Percentiles rank a stretch among this genome's conserved stretches.
Evolutionary conservation across 2,888 invertebrate species (phyloP).

Genomic region (Drosophila buzzatii): DNA sequence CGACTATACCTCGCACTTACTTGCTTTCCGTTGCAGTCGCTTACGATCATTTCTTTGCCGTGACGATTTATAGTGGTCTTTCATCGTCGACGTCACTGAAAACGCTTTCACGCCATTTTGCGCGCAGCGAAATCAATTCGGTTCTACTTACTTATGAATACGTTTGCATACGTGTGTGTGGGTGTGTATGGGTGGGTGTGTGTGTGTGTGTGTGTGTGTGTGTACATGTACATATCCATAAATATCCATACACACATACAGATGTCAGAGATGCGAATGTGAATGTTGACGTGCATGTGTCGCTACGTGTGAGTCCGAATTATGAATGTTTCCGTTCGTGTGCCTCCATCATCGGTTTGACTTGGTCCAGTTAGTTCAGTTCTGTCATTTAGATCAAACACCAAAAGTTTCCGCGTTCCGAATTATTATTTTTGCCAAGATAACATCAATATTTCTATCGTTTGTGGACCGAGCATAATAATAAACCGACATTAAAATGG

Average conservation of each 20-base stretch:
- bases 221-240: slow-evolving; percentile 9
- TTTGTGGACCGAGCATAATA: not conserved
- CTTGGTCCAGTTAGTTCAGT: slow-evolving; percentile 83
- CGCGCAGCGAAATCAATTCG: slow-evolving; percentile 46
- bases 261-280: slow-evolving; percentile 7
- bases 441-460: slow-evolving; percentile 4
- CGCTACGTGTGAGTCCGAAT: slow-evolving; percentile 51
- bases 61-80: slow-evolving; percentile 80
- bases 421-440: slow-evolving; percentile 27
- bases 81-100: slow-evolving; percentile 65
- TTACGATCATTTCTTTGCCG: slow-evolving; percentile 31
- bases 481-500: slow-evolving; percentile 51
- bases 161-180: not conserved
- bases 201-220: slow-evolving; percentile 6
- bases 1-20: not conserved
- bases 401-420: slow-evolving; percentile 58
- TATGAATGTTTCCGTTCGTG: slow-evolving; percentile 68
- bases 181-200: slow-evolving; percentile 3
- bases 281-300: slow-evolving; percentile 47
- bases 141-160: slow-evolving; percentile 36
- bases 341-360: slow-evolving; percentile 69
- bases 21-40: slow-evolving; percentile 28
- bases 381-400: slow-evolving; percentile 81
- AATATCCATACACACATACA: slow-evolving; percentile 16
- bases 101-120: slow-evolving; percentile 60